Evolutionary conservation across 1,140 invertebrate genomes (phyloP).

Genomic region (Coenobita brevimanus): DNA sequence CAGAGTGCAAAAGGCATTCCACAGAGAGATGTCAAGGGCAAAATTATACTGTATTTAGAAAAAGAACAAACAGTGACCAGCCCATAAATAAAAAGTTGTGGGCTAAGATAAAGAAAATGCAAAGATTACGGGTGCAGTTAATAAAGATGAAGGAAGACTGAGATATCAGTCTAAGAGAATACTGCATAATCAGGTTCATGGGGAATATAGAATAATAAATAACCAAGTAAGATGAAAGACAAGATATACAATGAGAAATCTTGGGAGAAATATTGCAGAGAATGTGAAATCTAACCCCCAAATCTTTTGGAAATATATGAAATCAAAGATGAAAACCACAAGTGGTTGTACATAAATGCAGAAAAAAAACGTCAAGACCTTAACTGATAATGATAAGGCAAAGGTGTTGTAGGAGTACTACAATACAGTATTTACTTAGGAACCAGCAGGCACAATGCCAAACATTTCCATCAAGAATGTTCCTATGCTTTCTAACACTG

Average conservation of each 20-base stretch:
- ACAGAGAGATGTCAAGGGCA: background rate
- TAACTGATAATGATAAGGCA: slow-evolving; percentile 19
- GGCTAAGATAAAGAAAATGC: slow-evolving; percentile 15
- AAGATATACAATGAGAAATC: background rate
- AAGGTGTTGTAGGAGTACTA: background rate
- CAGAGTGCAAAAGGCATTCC: background rate
- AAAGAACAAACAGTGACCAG: background rate
- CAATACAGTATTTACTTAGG: background rate
- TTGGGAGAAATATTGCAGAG: too few species aligned
- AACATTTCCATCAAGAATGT: background rate
- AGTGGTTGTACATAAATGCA: slow-evolving; percentile 7
- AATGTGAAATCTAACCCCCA: background rate
- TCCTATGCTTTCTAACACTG: background rate
- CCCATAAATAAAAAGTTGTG: background rate
- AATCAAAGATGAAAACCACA: slow-evolving; percentile 9
- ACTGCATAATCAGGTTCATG: background rate
- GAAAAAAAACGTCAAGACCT: slow-evolving; percentile 6
- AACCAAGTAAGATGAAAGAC: slow-evolving; percentile 22
- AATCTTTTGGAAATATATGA: slow-evolving; percentile 19
- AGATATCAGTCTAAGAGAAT: background rate
- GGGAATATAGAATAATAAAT: background rate
- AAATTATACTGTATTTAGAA: background rate
- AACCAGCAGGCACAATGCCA: background rate
- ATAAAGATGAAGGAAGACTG: background rate
- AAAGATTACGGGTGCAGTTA: background rate